These are phyloP conservation scores for Aphrophora alni DNA, from an alignment of 2,888 invertebrate species.

Conservation along the genomic window DNA sequence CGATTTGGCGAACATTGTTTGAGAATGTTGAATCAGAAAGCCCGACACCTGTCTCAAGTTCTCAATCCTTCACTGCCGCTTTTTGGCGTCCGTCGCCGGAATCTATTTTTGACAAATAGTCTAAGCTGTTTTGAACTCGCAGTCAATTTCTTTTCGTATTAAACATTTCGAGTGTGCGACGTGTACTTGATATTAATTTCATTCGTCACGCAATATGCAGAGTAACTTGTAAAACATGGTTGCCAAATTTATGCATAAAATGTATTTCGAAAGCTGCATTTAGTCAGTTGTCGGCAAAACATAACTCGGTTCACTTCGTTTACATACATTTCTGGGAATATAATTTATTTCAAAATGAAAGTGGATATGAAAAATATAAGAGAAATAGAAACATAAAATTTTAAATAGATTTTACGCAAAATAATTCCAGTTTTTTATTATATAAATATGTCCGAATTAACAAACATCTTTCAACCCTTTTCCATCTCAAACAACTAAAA, in stretches of 20 bases:
- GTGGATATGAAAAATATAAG: too few species aligned
- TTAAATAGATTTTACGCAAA: too few species aligned
- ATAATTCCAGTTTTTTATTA: too few species aligned
- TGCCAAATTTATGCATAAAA: not conserved
- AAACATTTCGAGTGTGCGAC: not conserved
- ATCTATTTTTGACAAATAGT: conserved; percentile 34
- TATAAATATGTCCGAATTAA: too few species aligned
- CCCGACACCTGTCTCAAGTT: not conserved
- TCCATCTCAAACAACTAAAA: too few species aligned
- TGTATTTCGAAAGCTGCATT: not conserved
- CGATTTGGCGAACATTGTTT: not conserved
- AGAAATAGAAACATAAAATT: too few species aligned
- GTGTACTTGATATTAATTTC: not conserved
- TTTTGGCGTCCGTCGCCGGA: conserved; percentile 23
- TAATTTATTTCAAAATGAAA: too few species aligned
- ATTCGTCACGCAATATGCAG: not conserved
- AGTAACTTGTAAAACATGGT: not conserved
- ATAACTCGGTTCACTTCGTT: not conserved
- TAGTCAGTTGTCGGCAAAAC: not conserved
- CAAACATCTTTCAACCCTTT: too few species aligned
- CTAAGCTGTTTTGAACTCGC: conserved; percentile 3
- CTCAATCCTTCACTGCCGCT: not conserved
- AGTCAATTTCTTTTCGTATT: not conserved
- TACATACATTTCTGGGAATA: not conserved
- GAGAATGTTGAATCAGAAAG: not conserved